Conservation (phyloP, 1,140 invertebrate genomes). For the Drosophila sturtevanti region DNA sequence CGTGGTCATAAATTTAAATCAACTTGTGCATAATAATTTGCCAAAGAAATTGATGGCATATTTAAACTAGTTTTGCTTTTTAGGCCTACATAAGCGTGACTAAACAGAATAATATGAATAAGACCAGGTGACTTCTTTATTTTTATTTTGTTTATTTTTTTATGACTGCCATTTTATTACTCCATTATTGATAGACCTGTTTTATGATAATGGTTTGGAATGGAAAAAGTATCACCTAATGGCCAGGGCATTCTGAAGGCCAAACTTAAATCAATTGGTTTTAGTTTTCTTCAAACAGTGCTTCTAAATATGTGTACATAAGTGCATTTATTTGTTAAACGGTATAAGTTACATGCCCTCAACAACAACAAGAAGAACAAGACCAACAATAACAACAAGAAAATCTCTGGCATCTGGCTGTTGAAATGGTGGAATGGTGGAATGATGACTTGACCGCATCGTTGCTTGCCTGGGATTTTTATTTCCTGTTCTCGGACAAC, state of each 20-base stretch:
- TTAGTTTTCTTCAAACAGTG: slow-evolving; percentile 13
- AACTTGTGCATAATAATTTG: not conserved
- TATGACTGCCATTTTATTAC: not conserved
- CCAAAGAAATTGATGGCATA: not conserved
- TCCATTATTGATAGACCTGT: not conserved
- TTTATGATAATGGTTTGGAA: not conserved
- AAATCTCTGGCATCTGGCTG: slow-evolving; percentile 28
- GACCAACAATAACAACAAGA: not conserved
- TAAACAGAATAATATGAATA: not conserved
- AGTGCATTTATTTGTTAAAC: slow-evolving; percentile 19
- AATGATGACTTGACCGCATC: slow-evolving; percentile 30
- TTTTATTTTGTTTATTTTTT: not conserved
- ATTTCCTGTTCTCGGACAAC: slow-evolving; percentile 71
- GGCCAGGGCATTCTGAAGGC: not conserved
- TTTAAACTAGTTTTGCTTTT: not conserved
- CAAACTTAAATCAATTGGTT: not conserved
- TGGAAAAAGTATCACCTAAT: not conserved
- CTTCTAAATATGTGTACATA: slow-evolving; percentile 12
- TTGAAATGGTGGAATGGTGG: not conserved
- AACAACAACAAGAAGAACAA: slow-evolving; percentile 5
- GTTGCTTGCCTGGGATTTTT: slow-evolving; percentile 38
- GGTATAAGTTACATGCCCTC: slow-evolving; percentile 35
- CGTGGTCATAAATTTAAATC: slow-evolving; percentile 12
- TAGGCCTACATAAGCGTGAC: not conserved
- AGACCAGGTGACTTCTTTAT: not conserved